Base-by-base conservation (phyloP, 2,797 vertebrate genomes). In the Synaphobranchus kaupii region DNA sequence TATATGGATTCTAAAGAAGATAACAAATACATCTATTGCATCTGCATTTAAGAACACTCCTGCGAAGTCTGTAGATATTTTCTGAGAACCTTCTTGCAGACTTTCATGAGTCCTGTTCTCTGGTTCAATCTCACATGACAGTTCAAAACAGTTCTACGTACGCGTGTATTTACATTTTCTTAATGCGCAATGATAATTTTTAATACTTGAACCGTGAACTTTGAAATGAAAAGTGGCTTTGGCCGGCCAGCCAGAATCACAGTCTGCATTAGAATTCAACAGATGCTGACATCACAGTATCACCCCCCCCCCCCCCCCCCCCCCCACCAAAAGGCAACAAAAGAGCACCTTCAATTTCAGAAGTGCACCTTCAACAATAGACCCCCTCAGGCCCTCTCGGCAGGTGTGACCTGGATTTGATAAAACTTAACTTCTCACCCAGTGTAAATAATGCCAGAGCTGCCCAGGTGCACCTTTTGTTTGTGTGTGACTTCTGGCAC, bases 351-450 rank as follows among this genome's bases (percentile, higher is more conserved):
- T 93, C 78, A 88, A 91, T 93, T 94, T 95, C 92, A 95, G 89
- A 94, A 87, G 91, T 88, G 89, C 94, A 93, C 92, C 92, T 92
- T 90, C 90, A 94, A 96, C 95, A 95, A 96, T 94, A 92, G 93
- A 93, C 90, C 88, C 91, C 95, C 94, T 94, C 90, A 93, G 95
- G 94, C 94, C 89, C 91, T 93, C 91, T 91, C 92, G 50, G 90
- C 96, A 96, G 96, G 95, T 96, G 95, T 96, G 95, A 96, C 95
- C 95, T 96, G 94, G 93, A 95, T 96, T 95, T 94, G 93, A 96
- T 96, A 89, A 91, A 84, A 84, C 34, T 87, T 92, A 91, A 94
- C 93, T 94, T 94, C 94, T 95, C 93, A 93, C 91, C 92, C 93
- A 94, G 93, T 90, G 93, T 94, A 95, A 96, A 96, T 94, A 96